Evolutionary conservation across 2,888 invertebrate species (phyloP), one percentile per base, ranked within the genome.

Genomic region (Mythimna loreyi): DNA sequence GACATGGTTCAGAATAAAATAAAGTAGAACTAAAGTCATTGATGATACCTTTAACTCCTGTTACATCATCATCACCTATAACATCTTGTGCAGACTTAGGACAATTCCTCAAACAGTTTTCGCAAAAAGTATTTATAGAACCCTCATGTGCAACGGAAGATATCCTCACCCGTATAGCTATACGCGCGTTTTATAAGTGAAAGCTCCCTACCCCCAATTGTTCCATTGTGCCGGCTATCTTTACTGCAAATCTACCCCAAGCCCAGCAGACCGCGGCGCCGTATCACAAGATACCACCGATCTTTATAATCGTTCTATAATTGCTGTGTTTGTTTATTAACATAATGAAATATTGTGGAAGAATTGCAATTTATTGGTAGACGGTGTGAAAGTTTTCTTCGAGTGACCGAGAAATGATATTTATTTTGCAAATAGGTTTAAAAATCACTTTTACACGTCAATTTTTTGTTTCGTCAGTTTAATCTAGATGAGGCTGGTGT

Each of bases 181-280:
- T 67, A 69, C 11, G 23, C 5, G 21, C 28, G 47, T 52, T 56
- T 30, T 19, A 40, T 6, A 66, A 76, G 76, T 76, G 72, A 84
- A 79, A 82, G 75, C 68, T 66, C 63, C 75, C 69, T 64, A 79
- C 71, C 85, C 81, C 80, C 67, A 75, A 68, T 75, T 78, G 84
- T 84, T 81, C 77, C 76, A 83, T 84, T 83, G 83, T 82, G 67
- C 47, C 21, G 30, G 62, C 36, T 83, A 83, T 83, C 83, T 84
- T 73, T 80, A 80, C 75, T 83, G 83, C 83, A 78, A 82, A 83
- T 83, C 83, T 83, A 68, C 84, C 83, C 82, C 83, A 78, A 55
- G 47, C 62, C 45, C 68, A 80, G 69, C 73, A 84, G 83, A 84
- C 84, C 82, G 73, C 50, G 49, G 59, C 76, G 58, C 60, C 58